Base-by-base conservation (phyloP, 2,888 invertebrate genomes). In the Cheilosia variabilis region DNA sequence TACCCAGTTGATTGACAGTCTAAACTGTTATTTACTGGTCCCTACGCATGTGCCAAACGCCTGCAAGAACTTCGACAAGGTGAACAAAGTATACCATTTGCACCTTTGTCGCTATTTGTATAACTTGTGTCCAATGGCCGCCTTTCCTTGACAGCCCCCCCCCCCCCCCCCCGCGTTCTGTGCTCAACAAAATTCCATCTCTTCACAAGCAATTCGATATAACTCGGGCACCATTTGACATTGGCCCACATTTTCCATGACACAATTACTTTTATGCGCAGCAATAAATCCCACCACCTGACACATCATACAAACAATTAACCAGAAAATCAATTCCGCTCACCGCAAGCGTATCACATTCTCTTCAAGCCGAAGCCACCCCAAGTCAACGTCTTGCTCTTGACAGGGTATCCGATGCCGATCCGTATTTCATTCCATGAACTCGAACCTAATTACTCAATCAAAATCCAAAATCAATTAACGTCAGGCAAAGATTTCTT, bases 391-490 rank as follows among this genome's bases (percentile, higher is more conserved):
- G 55, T 27, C 77, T 27, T 60, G 47, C 31, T 27, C 77, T 19
- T 60, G 47, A 45, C 57, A 37, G 31, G 24, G 41, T 57, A 63
- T 37, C 37, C 37, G 37, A 63, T 37, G 13, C 37, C 37, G 37
- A 63, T 37, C 13, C 13, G 37, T 37, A 78, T 19, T 58, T 57
- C 41, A 22, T 47, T 58, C 57, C 37, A 69, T 45, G 37, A 57
- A 41, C 22, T 50, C 50, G 27, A 22, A 50, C 50, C 57, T 68
- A 72, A 66, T 79, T 72, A 60, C 24, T 79, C 79, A 80, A 68
- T 81, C 68, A 62, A 55, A 63, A 69, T 69, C 63, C 47, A 63
- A 75, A 75, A 27, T 69, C 50, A 80, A 69, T 75, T 52, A 57
- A 68, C 34, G 50, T 47, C 69, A 27, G n/a, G 6, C 52, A 43